Conservation (phyloP, 2,113 vertebrate species). For the Illadopsis cleaveri region DNA sequence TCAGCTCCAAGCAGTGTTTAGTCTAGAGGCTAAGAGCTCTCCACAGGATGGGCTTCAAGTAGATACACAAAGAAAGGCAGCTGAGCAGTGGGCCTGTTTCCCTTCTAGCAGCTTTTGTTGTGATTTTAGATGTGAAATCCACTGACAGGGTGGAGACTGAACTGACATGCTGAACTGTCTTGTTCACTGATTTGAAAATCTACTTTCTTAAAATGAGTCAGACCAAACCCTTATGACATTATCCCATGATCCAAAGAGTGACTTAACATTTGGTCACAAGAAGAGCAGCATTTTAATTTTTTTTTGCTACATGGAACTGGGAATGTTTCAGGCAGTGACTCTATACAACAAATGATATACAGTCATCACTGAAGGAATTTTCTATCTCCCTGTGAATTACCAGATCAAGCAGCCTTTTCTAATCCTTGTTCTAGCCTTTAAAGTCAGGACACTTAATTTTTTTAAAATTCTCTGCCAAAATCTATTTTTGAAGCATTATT, state of each 20-base stretch:
- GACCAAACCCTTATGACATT: conserved; percentile 10
- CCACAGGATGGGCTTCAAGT: conserved; percentile 34
- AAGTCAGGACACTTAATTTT: background rate
- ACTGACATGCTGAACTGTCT: conserved; percentile 16
- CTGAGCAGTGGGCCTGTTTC: conserved; percentile 11
- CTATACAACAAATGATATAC: background rate
- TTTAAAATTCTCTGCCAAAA: background rate
- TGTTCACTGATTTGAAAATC: background rate
- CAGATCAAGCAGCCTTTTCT: background rate
- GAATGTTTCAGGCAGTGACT: background rate
- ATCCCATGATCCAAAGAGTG: conserved; percentile 11
- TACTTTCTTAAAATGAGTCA: conserved; percentile 17
- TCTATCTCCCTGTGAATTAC: background rate
- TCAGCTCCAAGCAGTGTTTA: background rate
- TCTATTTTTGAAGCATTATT: conserved; percentile 8
- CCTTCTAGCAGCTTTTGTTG: conserved; percentile 45
- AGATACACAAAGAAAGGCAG: conserved; percentile 5
- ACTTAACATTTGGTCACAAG: conserved; percentile 28
- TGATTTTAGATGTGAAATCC: conserved; percentile 32
- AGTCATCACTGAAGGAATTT: background rate
- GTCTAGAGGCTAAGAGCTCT: conserved; percentile 9
- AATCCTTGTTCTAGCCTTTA: background rate
- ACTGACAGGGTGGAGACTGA: conserved; percentile 6
- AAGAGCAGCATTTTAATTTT: background rate
- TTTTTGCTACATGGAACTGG: background rate